Conservation (phyloP, 2,113 vertebrate genomes). For the Onychostruthus taczanowskii region DNA sequence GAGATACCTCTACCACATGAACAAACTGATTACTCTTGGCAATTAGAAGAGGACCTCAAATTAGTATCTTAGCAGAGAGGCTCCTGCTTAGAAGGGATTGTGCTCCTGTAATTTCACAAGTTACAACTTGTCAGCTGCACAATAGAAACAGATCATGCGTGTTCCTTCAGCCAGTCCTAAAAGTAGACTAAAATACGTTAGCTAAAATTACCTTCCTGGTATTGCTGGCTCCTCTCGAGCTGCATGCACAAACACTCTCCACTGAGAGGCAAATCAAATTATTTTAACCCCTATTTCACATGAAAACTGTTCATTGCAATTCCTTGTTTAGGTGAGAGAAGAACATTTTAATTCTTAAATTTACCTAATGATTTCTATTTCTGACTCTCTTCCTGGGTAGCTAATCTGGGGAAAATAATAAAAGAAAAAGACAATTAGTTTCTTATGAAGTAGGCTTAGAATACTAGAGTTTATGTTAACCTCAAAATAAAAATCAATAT, state of each 20-base stretch:
- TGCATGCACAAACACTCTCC: not conserved
- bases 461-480: not conserved
- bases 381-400: not conserved
- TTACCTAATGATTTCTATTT: not conserved
- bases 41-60: not conserved
- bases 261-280: not conserved
- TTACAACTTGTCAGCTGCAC: not conserved
- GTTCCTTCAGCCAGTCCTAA: not conserved
- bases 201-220: not conserved
- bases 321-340: not conserved
- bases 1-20: not conserved
- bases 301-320: not conserved
- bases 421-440: not conserved
- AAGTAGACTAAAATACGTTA: not conserved
- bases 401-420: not conserved
- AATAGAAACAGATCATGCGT: not conserved
- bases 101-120: not conserved
- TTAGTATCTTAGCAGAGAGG: not conserved
- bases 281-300: not conserved
- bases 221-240: not conserved
- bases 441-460: not conserved
- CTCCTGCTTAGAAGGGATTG: not conserved
- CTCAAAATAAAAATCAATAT: conserved; percentile 29
- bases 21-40: not conserved
- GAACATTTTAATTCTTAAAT: not conserved